Evolutionary conservation across 2,888 invertebrate genomes (phyloP).

Genomic region (Ormyrus thymus): DNA sequence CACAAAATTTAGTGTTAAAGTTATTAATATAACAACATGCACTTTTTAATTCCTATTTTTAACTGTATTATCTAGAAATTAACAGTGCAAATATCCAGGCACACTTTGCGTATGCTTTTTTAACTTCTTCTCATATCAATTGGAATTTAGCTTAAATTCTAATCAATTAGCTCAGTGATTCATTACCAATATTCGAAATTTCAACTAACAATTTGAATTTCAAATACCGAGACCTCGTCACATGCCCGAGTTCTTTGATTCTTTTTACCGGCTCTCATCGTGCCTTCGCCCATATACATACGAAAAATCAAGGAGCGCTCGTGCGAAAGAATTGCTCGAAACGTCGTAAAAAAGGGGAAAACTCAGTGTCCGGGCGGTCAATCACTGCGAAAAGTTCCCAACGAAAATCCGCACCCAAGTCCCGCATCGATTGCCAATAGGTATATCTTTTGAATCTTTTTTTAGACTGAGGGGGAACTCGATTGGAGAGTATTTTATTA

Average conservation of each 20-base stretch:
- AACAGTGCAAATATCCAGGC: too few species aligned
- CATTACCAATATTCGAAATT: constrained; percentile 30
- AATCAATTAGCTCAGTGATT: constrained; percentile 11
- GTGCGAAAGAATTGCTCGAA: constrained; percentile 65
- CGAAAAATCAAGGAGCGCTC: constrained; percentile 46
- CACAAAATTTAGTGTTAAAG: too few species aligned
- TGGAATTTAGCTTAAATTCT: neutral
- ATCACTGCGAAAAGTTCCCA: constrained; percentile 37
- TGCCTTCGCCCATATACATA: constrained; percentile 11
- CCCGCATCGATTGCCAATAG: constrained; percentile 30
- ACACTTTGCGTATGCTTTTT: too few species aligned
- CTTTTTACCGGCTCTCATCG: constrained; percentile 11
- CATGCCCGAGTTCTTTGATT: neutral
- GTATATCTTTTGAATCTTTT: constrained; percentile 12
- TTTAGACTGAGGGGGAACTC: neutral
- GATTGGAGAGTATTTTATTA: neutral
- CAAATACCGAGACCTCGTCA: constrained; percentile 18
- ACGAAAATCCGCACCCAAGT: neutral
- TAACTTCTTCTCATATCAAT: too few species aligned
- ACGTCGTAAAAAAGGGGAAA: constrained; percentile 51
- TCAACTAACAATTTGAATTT: constrained; percentile 25
- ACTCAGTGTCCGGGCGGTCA: neutral
- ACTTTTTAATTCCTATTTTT: too few species aligned
- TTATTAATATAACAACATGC: too few species aligned
- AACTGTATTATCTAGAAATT: too few species aligned